Percentiles rank a stretch among this genome's conserved stretches.
phyloP scores from a whole-genome alignment of 2,797 vertebrate genomes.

The Rhynchotus rufescens region DNA sequence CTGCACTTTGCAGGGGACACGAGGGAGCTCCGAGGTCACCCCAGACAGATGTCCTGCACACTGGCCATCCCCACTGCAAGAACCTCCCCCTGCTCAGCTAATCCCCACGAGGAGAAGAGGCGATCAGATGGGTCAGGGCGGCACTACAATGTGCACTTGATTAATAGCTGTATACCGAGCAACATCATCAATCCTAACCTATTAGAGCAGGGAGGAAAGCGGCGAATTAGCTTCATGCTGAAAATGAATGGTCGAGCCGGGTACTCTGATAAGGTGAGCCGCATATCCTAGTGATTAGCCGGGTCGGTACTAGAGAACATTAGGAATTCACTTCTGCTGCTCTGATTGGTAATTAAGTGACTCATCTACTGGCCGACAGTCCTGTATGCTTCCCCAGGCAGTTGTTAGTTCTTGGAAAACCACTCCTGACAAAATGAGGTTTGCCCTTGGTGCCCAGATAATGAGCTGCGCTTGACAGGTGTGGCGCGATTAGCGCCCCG shows the following conservation, averaged over 20 bases:
- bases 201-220: neutral
- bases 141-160: neutral
- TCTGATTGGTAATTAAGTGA: slow-evolving; percentile 93
- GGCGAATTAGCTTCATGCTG: neutral
- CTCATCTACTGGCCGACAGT: slow-evolving; percentile 90
- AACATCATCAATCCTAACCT: slow-evolving; percentile 57
- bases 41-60: neutral
- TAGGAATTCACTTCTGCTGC: slow-evolving; percentile 81
- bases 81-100: slow-evolving; percentile 28
- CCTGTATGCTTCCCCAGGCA: slow-evolving; percentile 84
- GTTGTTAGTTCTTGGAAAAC: slow-evolving; percentile 88
- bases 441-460: slow-evolving; percentile 91
- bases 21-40: neutral
- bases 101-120: neutral
- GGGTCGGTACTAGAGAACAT: slow-evolving; percentile 73
- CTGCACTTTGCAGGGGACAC: neutral
- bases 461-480: slow-evolving; percentile 95
- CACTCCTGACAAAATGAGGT: slow-evolving; percentile 90
- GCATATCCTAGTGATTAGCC: slow-evolving; percentile 37
- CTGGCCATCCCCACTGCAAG: neutral
- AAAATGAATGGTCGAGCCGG: neutral
- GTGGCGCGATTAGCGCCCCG: slow-evolving; percentile 89
- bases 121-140: neutral
- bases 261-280: slow-evolving; percentile 47
- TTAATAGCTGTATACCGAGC: slow-evolving; percentile 40